phyloP scores from a whole-genome alignment of 2,888 invertebrate species.

The Drosophila paracracens region DNA sequence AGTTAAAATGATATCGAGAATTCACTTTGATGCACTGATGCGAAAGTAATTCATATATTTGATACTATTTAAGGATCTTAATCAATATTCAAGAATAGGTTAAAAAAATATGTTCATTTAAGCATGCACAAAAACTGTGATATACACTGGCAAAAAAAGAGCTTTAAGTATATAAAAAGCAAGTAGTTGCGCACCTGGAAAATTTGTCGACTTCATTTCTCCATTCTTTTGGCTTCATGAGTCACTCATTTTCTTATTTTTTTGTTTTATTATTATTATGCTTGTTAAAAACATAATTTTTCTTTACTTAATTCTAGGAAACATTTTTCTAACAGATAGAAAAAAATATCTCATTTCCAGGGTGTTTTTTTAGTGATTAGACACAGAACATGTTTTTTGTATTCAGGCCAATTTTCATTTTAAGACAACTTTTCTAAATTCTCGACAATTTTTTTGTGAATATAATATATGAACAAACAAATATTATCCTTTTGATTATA shows the following conservation, averaged over 20 bases:
- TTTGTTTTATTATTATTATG: neutral
- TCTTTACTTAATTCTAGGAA: neutral
- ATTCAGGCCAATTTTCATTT: accelerated
- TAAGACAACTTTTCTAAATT: neutral
- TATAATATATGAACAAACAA: neutral
- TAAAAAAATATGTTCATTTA: accelerated
- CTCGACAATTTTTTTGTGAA: accelerated
- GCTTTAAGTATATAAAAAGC: neutral
- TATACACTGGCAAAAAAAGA: neutral
- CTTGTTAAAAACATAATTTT: neutral
- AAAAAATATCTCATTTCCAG: neutral
- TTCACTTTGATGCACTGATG: neutral
- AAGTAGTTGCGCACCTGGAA: too few relatives aligned
- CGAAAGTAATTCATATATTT: neutral
- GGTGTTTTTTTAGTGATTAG: accelerated
- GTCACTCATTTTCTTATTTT: accelerated
- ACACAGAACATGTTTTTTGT: neutral
- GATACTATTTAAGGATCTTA: neutral
- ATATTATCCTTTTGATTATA: neutral
- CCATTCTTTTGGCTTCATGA: neutral
- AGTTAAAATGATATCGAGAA: neutral
- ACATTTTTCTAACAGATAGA: neutral
- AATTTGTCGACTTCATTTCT: too few relatives aligned
- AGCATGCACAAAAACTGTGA: neutral
- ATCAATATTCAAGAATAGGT: neutral